Conservation (phyloP, 2,888 invertebrate species). For the Trypoxylon attenuatum region DNA sequence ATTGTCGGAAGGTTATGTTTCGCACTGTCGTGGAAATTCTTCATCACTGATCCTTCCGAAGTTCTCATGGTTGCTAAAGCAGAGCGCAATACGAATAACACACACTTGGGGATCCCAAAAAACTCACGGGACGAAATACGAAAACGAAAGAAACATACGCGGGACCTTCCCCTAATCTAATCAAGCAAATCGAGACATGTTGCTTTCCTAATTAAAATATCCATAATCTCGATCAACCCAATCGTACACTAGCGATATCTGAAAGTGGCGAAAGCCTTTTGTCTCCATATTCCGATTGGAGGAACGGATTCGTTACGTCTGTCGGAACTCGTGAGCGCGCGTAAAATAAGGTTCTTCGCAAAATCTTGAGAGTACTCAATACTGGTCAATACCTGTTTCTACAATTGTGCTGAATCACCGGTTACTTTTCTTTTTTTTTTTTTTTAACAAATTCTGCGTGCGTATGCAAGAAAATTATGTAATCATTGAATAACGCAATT, state of each 20-base stretch:
- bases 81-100: conserved; percentile 7
- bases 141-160: conserved; percentile 43
- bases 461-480: too few relatives aligned
- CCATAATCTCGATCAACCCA: conserved; percentile 29
- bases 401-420: conserved; percentile 26
- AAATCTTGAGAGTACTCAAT: neutral
- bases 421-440: neutral
- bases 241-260: conserved; percentile 18
- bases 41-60: conserved; percentile 5
- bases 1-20: conserved; percentile 65
- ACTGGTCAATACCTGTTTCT: neutral
- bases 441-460: too few relatives aligned
- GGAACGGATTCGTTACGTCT: neutral
- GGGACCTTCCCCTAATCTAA: conserved; percentile 59
- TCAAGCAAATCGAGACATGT: conserved; percentile 63
- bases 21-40: conserved; percentile 19
- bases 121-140: conserved; percentile 20
- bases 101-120: conserved; percentile 15
- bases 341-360: conserved; percentile 18
- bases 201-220: conserved; percentile 53
- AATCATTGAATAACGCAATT: too few relatives aligned
- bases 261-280: conserved; percentile 44
- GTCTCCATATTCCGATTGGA: conserved; percentile 37
- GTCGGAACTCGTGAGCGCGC: too few relatives aligned
- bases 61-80: conserved; percentile 18